Evolutionary conservation across 2,797 vertebrate genomes (phyloP).

Genomic region (Prunella strophiata): DNA sequence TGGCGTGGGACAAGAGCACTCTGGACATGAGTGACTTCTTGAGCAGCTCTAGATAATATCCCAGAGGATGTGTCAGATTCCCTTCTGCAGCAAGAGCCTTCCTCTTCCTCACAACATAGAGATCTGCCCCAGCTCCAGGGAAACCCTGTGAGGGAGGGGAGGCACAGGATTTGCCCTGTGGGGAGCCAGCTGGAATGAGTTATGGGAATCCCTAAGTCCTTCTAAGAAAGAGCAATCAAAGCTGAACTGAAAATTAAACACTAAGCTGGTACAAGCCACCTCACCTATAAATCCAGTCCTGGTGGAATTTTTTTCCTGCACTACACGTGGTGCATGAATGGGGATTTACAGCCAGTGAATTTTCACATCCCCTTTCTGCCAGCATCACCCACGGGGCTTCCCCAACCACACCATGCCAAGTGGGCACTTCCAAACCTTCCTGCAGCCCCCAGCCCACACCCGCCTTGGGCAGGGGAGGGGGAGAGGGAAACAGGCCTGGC

Average conservation of each 20-base stretch:
- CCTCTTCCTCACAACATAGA: not conserved
- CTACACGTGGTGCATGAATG: not conserved
- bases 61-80: not conserved
- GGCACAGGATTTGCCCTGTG: not conserved
- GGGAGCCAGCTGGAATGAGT: not conserved
- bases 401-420: accelerated
- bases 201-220: conserved; percentile 42
- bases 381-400: not conserved
- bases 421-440: not conserved
- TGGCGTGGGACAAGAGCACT: not conserved
- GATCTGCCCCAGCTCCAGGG: not conserved
- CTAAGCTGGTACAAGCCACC: conserved; percentile 31
- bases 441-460: not conserved
- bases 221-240: conserved; percentile 28
- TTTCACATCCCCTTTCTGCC: not conserved
- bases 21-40: not conserved
- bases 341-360: not conserved
- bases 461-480: not conserved
- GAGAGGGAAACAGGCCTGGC: not conserved
- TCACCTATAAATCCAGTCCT: conserved; percentile 24
- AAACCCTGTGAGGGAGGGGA: not conserved
- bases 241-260: conserved; percentile 46
- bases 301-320: not conserved
- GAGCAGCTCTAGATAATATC: not conserved
- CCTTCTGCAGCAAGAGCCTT: not conserved